Evolutionary conservation across 2,797 vertebrate species (phyloP), one percentile per base, ranked within the genome.

Genomic region (Amblyraja radiata): DNA sequence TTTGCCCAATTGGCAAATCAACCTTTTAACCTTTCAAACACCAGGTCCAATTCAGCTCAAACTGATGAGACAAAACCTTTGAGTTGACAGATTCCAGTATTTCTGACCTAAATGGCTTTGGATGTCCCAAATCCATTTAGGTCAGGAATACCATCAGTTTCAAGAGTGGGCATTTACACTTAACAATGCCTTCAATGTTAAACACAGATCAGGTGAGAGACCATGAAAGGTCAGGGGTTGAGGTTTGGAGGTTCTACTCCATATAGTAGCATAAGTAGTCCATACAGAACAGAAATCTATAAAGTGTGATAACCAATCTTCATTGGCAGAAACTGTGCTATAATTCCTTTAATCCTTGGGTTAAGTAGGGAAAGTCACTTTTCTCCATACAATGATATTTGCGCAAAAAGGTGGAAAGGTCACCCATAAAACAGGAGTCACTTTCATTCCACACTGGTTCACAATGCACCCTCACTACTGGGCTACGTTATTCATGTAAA

Each of bases 1-100:
- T 88, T 88, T 88, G 61, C 84, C 61, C 61, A 88, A 88, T 68
- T 16, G 7, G 32, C 84, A 65, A 65, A 88, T 68, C 84, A 65
- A n/a, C n/a, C 16, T 88, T 21, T 21, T 88, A 32, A 68, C 21
- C n/a, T 36, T 68, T 65, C n/a, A 88, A 68, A 68, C n/a, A 68
- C 68, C 84, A 88, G 61, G 61, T 88, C 61, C 32, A 88, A 21
- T 88, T 68, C 63, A 88, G n/a, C 63, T 88, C 84, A 13, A 32
- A 36, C n/a, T 88, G n/a, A 86, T 32, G 58, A 6, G 32, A 32
- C 28, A n/a, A 61, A 61, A 63, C 0, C 83, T 16, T 88, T 88
- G 32, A 88, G 32, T 88, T 36, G 16, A 88, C 25, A n/a, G 28
- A 58, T 63, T 86, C 28, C 58, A 63, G 32, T 86, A 25, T 65